Percentiles rank a stretch among this genome's conserved stretches.
Evolutionary conservation across 2,797 vertebrate species (phyloP).

Genomic region (Hydrophis major): DNA sequence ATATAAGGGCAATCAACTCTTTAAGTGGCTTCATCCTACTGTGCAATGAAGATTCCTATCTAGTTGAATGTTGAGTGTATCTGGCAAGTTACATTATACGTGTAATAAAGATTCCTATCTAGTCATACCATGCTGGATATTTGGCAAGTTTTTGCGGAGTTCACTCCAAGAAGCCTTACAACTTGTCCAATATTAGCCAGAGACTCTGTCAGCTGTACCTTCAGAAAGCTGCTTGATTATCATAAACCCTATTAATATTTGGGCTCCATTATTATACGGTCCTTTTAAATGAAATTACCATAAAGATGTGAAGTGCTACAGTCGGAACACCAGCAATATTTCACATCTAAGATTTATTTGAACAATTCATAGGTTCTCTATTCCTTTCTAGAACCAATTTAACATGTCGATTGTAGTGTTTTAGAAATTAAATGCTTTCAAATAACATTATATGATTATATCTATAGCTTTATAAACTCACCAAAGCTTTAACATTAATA

Average conservation of each 20-base stretch:
- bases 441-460: background rate
- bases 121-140: background rate
- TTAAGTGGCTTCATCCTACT: background rate
- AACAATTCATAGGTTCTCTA: background rate
- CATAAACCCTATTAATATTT: background rate
- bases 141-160: background rate
- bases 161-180: background rate
- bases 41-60: background rate
- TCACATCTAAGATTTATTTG: background rate
- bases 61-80: too few species aligned
- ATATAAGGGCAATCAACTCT: background rate
- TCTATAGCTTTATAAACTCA: background rate
- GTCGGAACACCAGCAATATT: background rate
- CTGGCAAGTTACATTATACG: too few species aligned
- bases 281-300: background rate
- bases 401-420: background rate
- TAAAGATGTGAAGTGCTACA: background rate
- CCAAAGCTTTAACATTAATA: background rate
- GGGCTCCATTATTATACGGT: background rate
- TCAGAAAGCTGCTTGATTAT: background rate
- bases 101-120: too few species aligned
- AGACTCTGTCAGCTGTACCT: background rate
- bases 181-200: background rate
- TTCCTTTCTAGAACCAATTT: background rate
- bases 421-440: background rate